phyloP scores from a whole-genome alignment of 2,888 invertebrate genomes.

The Subacronicta megacephala region DNA sequence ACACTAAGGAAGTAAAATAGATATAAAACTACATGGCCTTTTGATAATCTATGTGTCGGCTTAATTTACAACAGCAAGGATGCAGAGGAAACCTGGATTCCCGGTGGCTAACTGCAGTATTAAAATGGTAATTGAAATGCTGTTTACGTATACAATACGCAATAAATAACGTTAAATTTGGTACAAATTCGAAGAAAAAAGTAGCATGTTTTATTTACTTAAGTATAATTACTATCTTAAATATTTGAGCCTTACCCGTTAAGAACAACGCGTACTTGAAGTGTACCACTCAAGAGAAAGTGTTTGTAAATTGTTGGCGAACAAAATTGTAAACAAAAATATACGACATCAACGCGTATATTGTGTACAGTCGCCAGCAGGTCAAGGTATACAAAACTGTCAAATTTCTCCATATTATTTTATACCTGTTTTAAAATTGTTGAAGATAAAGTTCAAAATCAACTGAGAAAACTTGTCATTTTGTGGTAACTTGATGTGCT shows the following conservation, averaged over 20 bases:
- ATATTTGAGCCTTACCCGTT: not conserved
- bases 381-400: no score
- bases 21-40: constrained; percentile 17
- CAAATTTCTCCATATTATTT: no score
- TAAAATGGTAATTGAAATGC: constrained; percentile 77
- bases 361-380: no score
- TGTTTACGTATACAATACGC: constrained; percentile 1
- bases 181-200: no score
- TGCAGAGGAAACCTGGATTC: constrained; percentile 85
- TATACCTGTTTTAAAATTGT: no score
- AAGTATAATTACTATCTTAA: no score
- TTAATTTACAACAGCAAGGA: constrained; percentile 51
- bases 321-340: not conserved
- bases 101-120: constrained; percentile 83
- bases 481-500: no score
- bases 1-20: constrained; percentile 5
- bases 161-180: no score
- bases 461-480: no score
- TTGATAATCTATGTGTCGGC: constrained; percentile 10
- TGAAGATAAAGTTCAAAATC: no score
- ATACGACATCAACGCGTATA: not conserved
- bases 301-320: not conserved
- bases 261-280: constrained; percentile 7
- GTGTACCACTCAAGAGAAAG: not conserved
- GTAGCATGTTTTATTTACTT: no score